Base-by-base conservation (phyloP, 2,113 vertebrate species). In the Cheilinus undulatus region DNA sequence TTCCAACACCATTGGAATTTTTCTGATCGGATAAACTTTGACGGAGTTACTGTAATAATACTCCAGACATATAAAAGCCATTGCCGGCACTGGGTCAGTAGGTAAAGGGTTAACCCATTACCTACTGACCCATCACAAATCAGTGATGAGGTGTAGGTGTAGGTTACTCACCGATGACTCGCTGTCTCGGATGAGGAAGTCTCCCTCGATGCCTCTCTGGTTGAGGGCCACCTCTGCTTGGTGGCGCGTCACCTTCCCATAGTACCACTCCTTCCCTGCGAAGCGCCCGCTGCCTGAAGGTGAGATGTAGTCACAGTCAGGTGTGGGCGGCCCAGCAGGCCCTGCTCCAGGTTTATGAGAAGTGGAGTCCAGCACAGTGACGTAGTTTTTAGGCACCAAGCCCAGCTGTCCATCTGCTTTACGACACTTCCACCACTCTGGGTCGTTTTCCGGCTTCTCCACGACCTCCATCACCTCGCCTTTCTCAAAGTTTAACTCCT, bases 351-450 rank as follows among this genome's bases (percentile, higher is more conserved):
- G 70, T 54, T 86, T 93, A 27, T 94, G 57, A 59, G 88, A 78
- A 68, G 72, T 43, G 79, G 93, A 93, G 88, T 95, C 95, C 85
- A 96, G 91, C 87, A 96, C 92, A 20, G 92, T 95, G 83, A 97
- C 96, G 79, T 97, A 97, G 93, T 97, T 97, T 88, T 96, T 96
- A 34, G 96, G 96, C 69, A 97, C 96, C 68, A 97, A 89, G 70
- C 96, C 96, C 69, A 97, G 82, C 81, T 93, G 95, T 59, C 96
- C 95, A 36, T 97, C 95, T 5, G 89, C 93, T 86, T 97, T 97
- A 80, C 95, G 94, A 86, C 96, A 97, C 86, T 96, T 96, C 96
- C 96, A 97, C 96, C 96, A 97, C 75, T 97, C 96, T 0, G 96
- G 96, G 79, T 97, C 96, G 65, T 97, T 97, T 91, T 97, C 96